phyloP scores from a whole-genome alignment of 2,113 vertebrate genomes.

The Calyptommatus sinebrachiatus region DNA sequence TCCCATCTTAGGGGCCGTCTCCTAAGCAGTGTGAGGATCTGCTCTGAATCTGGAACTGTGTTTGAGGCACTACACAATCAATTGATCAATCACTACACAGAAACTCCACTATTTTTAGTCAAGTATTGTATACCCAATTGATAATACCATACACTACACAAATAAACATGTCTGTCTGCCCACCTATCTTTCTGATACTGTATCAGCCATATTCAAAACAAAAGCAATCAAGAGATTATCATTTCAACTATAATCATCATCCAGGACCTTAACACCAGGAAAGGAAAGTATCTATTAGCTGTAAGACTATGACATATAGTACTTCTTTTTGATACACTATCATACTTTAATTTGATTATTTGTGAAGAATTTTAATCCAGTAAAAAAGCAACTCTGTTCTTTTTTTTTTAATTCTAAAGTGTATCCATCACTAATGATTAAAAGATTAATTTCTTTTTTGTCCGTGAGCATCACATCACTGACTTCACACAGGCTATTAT shows the following conservation, averaged over 20 bases:
- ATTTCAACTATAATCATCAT: conserved; percentile 48
- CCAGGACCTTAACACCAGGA: conserved; percentile 47
- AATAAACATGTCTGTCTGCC: too few relatives aligned
- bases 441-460: conserved; percentile 29
- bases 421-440: neutral
- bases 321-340: conserved; percentile 9
- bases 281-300: conserved; percentile 39
- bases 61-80: too few relatives aligned
- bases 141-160: too few relatives aligned
- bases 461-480: neutral
- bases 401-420: neutral
- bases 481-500: neutral
- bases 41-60: too few relatives aligned
- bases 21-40: too few relatives aligned
- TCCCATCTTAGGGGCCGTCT: too few relatives aligned
- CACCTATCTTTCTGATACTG: too few relatives aligned
- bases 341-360: conserved; percentile 43
- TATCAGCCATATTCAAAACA: conserved; percentile 40
- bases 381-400: neutral
- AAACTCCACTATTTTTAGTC: too few relatives aligned
- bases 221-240: conserved; percentile 57
- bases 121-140: too few relatives aligned
- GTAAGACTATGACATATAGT: conserved; percentile 40
- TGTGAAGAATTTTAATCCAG: conserved; percentile 31
- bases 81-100: too few relatives aligned